Percentiles rank a stretch among this genome's conserved stretches.
Conservation (phyloP, 1,140 invertebrate genomes). For the Hylaeus volcanicus region DNA sequence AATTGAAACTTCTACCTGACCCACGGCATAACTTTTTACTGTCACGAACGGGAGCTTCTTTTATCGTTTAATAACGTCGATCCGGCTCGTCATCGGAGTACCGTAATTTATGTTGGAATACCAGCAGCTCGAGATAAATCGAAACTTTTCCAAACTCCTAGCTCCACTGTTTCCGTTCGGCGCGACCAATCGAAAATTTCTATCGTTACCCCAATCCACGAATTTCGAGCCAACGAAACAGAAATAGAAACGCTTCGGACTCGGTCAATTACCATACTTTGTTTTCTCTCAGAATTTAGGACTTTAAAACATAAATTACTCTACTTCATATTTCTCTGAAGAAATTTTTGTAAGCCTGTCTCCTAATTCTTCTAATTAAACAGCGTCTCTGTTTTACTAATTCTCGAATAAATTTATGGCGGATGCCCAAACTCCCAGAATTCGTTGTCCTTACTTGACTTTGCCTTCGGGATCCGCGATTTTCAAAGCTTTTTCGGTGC, state of each 20-base stretch:
- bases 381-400: too few relatives aligned
- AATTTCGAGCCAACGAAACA: neutral
- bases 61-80: constrained; percentile 18
- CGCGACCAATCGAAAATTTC: neutral
- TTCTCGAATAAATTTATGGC: too few relatives aligned
- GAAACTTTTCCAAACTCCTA: neutral
- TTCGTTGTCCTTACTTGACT: too few relatives aligned
- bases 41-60: neutral
- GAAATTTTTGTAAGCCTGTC: too few relatives aligned
- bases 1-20: constrained; percentile 24
- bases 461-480: too few relatives aligned
- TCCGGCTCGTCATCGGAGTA: neutral
- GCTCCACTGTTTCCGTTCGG: neutral
- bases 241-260: neutral
- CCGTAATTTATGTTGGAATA: constrained; percentile 3
- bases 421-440: too few relatives aligned
- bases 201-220: neutral
- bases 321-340: too few relatives aligned
- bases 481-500: too few relatives aligned
- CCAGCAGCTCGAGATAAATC: neutral
- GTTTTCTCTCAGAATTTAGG: neutral
- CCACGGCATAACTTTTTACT: neutral
- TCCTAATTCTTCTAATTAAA: too few relatives aligned
- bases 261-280: constrained; percentile 8
- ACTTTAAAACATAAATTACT: too few relatives aligned